phyloP scores from a whole-genome alignment of 1,140 invertebrate species.

The Diorhabda sublineata region DNA sequence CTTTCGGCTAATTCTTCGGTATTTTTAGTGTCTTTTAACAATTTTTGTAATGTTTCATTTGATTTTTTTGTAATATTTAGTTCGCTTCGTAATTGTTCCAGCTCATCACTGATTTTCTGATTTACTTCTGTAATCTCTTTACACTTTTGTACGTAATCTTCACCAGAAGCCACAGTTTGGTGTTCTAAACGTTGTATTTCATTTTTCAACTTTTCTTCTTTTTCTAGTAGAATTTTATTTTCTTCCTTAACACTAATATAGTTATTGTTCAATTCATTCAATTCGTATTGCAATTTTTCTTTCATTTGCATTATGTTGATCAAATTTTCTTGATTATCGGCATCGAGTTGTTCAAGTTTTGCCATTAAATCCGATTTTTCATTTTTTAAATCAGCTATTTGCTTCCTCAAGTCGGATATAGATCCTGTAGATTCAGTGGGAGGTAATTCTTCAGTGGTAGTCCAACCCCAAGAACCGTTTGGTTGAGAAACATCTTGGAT shows the following conservation, averaged over 20 bases:
- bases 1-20: slow-evolving; percentile 20
- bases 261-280: slow-evolving; percentile 51
- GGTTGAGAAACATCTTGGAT: background rate
- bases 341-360: slow-evolving; percentile 42
- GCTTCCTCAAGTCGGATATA: slow-evolving; percentile 22
- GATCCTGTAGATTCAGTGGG: background rate
- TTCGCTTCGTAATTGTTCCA: slow-evolving; percentile 27
- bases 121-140: slow-evolving; percentile 20
- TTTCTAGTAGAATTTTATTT: slow-evolving; percentile 23
- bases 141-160: slow-evolving; percentile 10
- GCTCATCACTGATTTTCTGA: slow-evolving; percentile 19
- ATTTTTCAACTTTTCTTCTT: slow-evolving; percentile 29
- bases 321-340: slow-evolving; percentile 41
- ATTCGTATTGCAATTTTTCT: slow-evolving; percentile 54
- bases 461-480: slow-evolving; percentile 23
- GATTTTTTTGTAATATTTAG: slow-evolving; percentile 24
- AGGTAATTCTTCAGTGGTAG: background rate
- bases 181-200: slow-evolving; percentile 33
- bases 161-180: slow-evolving; percentile 23
- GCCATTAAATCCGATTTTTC: slow-evolving; percentile 40
- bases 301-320: slow-evolving; percentile 39
- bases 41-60: slow-evolving; percentile 26
- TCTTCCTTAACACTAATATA: slow-evolving; percentile 50
- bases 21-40: slow-evolving; percentile 26
- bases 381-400: slow-evolving; percentile 36